Conservation (phyloP, 2,113 vertebrate species). For the Aptenodytes forsteri region DNA sequence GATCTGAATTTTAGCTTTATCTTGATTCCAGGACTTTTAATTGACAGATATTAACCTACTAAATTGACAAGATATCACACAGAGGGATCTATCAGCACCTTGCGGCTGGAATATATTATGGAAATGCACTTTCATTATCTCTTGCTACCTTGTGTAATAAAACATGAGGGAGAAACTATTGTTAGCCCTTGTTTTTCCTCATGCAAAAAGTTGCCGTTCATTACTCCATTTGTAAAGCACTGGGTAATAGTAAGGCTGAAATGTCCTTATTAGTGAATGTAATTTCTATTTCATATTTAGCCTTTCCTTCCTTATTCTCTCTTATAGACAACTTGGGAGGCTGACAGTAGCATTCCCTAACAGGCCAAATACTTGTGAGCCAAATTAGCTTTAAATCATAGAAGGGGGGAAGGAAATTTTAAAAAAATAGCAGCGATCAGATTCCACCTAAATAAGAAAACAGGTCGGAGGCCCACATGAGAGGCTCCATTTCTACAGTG, state of each 20-base stretch:
- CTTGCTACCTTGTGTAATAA: constrained; percentile 7
- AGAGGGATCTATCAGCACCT: constrained; percentile 5
- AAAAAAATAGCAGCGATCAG: not conserved
- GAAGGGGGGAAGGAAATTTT: not conserved
- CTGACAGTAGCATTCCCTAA: not conserved
- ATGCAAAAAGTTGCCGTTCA: not conserved
- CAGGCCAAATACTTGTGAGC: not conserved
- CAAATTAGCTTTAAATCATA: not conserved
- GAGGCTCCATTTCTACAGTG: not conserved
- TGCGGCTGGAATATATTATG: constrained; percentile 26
- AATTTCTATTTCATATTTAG: not conserved
- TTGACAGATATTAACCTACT: not conserved
- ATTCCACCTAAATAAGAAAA: not conserved
- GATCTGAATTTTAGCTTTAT: not conserved
- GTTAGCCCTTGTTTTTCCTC: not conserved
- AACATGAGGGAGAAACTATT: constrained; percentile 30
- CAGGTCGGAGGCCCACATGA: not conserved
- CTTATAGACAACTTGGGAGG: not conserved
- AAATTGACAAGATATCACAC: constrained; percentile 19
- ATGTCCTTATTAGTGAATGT: not conserved
- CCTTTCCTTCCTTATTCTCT: not conserved
- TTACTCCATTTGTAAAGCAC: not conserved
- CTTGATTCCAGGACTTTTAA: not conserved
- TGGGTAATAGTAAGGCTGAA: not conserved
- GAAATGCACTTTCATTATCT: constrained; percentile 37